phyloP scores from a whole-genome alignment of 2,888 invertebrate species.

The Lepidocyrtinus sp. region DNA sequence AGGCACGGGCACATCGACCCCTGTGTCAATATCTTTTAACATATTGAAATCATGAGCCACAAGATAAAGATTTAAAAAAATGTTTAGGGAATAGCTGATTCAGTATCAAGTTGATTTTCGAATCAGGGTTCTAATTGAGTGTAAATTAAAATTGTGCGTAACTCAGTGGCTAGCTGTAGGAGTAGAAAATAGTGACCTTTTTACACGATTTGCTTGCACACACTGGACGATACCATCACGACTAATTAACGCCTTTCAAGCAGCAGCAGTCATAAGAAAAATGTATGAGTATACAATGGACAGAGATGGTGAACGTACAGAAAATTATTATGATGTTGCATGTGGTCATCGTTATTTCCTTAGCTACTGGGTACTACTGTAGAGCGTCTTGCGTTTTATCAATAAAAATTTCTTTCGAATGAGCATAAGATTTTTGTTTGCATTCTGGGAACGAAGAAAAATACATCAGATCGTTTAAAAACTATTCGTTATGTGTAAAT shows the following conservation, averaged over 20 bases:
- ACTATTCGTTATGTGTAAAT: too few relatives aligned
- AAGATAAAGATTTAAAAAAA: not conserved
- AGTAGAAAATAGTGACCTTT: constrained; percentile 58
- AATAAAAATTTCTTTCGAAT: not conserved
- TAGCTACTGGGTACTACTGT: not conserved
- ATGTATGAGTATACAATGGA: constrained; percentile 12
- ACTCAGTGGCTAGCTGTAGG: constrained; percentile 65
- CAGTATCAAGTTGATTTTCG: not conserved
- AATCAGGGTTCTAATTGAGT: constrained; percentile 66
- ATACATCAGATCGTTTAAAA: too few relatives aligned
- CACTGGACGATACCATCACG: constrained; percentile 54
- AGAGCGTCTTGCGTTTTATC: not conserved
- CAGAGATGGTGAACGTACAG: not conserved
- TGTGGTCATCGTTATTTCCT: constrained; percentile 16
- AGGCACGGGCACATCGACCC: constrained; percentile 74
- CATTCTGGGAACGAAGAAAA: not conserved
- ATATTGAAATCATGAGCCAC: not conserved
- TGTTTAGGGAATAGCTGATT: not conserved
- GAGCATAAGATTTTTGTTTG: not conserved
- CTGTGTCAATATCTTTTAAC: constrained; percentile 69
- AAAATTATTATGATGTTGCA: not conserved
- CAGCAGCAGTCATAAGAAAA: not conserved
- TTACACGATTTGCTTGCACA: constrained; percentile 63
- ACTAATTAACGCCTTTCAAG: constrained; percentile 63
- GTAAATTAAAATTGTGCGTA: constrained; percentile 70